Evolutionary conservation across 2,888 invertebrate genomes (phyloP).

Genomic region (Dolichopus griseipennis): DNA sequence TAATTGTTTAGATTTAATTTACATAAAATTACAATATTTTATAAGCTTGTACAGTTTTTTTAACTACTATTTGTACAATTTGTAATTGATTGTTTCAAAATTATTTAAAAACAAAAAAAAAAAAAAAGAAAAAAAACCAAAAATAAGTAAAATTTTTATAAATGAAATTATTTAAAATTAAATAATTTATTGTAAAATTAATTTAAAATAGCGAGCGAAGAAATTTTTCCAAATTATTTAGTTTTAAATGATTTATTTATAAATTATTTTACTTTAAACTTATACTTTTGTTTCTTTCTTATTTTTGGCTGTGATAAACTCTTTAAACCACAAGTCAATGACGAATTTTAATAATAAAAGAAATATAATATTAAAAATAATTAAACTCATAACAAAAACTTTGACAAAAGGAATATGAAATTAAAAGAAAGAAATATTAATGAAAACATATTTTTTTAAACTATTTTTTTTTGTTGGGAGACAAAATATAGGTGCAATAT

Average conservation of each 20-base stretch:
- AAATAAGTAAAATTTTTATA: neutral
- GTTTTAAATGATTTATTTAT: neutral
- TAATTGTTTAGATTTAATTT: slow-evolving; percentile 1
- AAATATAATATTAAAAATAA: neutral
- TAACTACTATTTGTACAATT: neutral
- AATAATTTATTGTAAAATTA: neutral
- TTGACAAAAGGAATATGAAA: neutral
- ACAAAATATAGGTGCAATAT: slow-evolving; percentile 5
- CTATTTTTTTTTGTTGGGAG: neutral
- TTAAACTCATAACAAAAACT: neutral
- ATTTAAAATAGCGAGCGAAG: neutral
- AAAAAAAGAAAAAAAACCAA: neutral
- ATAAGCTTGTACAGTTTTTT: neutral
- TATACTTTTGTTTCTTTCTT: neutral
- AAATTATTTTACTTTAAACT: neutral
- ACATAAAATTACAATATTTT: neutral
- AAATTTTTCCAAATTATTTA: neutral
- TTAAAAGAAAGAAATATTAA: neutral
- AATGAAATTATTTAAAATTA: neutral
- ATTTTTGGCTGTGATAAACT: slow-evolving; percentile 5
- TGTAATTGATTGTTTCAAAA: neutral
- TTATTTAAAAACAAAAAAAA: neutral
- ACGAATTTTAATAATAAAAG: neutral
- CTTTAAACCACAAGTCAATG: neutral
- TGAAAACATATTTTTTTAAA: too few relatives aligned